Evolutionary conservation across 2,888 invertebrate species (phyloP).

Genomic region (Tetramorium bicarinatum): DNA sequence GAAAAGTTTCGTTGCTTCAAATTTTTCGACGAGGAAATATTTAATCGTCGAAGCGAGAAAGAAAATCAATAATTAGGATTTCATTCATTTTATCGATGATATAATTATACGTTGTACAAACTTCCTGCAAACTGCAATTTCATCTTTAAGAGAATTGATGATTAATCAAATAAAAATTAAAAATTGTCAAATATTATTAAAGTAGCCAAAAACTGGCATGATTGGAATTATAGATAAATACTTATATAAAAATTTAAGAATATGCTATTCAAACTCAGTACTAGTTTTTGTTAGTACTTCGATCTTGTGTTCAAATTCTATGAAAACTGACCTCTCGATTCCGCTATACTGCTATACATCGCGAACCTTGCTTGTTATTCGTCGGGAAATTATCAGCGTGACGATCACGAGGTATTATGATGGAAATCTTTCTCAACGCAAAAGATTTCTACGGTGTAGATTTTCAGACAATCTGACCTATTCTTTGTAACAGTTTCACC

Average conservation of each 20-base stretch:
- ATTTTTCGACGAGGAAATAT: not conserved
- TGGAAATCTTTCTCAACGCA: slow-evolving; percentile 14
- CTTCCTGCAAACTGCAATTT: not conserved
- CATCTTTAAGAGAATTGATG: not conserved
- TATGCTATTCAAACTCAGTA: too few relatives aligned
- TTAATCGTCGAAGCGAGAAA: not conserved
- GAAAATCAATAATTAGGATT: not conserved
- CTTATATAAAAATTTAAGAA: not conserved
- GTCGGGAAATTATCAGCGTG: slow-evolving; percentile 17
- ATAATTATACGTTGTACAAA: not conserved
- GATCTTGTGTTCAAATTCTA: not conserved
- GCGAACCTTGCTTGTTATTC: slow-evolving; percentile 16
- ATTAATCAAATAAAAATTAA: too few relatives aligned
- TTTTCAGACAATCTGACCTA: slow-evolving; percentile 47
- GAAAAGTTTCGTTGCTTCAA: not conserved
- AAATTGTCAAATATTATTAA: not conserved
- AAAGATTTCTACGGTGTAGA: slow-evolving; percentile 39
- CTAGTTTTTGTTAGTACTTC: not conserved
- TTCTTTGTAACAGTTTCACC: slow-evolving; percentile 53
- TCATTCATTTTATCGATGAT: not conserved
- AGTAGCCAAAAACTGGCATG: not conserved
- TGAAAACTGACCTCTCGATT: not conserved
- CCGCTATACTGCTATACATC: not conserved
- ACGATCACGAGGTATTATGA: slow-evolving; percentile 26
- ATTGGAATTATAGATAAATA: not conserved